phyloP scores from a whole-genome alignment of 2,113 vertebrate genomes.

The Peromyscus leucopus region DNA sequence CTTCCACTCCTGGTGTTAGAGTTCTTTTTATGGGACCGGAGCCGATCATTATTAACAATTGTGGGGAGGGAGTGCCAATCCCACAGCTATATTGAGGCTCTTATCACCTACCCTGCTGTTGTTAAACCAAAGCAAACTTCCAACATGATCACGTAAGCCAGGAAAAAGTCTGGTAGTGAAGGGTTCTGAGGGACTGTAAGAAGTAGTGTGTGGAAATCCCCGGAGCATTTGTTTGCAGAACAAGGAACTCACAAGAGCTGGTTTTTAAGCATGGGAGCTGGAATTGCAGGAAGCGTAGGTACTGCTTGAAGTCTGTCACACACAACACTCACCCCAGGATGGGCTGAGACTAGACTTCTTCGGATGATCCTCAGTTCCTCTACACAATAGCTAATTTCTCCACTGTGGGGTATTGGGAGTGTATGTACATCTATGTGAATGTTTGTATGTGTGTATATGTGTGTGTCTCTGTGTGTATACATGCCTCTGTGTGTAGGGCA shows the following conservation, averaged over 20 bases:
- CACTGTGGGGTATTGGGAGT: not conserved
- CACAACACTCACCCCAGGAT: accelerated
- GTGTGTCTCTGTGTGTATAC: not conserved
- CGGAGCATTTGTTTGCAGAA: not conserved
- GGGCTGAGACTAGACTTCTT: not conserved
- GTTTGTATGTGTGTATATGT: not conserved
- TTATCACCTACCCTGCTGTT: not conserved
- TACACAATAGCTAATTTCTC: too few species aligned
- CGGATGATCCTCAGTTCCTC: too few species aligned
- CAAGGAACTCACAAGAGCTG: not conserved
- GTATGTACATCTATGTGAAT: too few species aligned
- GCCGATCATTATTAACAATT: not conserved
- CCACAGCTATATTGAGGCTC: not conserved
- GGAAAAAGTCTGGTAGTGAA: not conserved
- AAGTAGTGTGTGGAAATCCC: not conserved
- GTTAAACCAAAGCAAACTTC: not conserved
- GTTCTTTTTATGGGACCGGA: not conserved
- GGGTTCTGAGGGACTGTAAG: not conserved
- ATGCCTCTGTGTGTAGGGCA: not conserved
- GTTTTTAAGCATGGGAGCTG: not conserved
- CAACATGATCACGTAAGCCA: not conserved
- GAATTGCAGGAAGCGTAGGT: not conserved
- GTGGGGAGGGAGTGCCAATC: not conserved
- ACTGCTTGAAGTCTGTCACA: not conserved
- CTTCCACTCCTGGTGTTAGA: not conserved